Evolutionary conservation across 2,797 vertebrate genomes (phyloP).

Genomic region (Sorex maritimensis): DNA sequence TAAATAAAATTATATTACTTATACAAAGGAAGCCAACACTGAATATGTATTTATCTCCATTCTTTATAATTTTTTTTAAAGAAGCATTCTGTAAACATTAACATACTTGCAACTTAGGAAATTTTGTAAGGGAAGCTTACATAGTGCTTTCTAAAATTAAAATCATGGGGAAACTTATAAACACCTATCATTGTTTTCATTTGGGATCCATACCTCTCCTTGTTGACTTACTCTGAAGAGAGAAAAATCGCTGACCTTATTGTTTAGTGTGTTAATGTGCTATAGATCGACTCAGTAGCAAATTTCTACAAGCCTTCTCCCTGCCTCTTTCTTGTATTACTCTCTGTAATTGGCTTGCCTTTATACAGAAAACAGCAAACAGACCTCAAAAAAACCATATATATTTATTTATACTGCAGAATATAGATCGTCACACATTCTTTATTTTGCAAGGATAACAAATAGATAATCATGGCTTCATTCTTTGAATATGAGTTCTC

Average conservation of each 20-base stretch:
- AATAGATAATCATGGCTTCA: conserved; percentile 48
- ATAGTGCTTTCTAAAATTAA: conserved; percentile 20
- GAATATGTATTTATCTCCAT: background rate
- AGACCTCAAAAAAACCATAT: background rate
- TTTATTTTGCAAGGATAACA: conserved; percentile 35
- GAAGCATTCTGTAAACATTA: background rate
- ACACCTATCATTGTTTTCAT: background rate
- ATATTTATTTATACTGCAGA: conserved; percentile 27
- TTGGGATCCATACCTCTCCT: background rate
- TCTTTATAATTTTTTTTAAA: conserved; percentile 19
- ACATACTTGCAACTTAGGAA: conserved; percentile 15
- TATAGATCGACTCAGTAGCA: background rate
- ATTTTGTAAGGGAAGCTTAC: background rate
- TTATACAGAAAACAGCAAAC: background rate
- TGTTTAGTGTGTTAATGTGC: background rate
- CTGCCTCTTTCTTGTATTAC: background rate
- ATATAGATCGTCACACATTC: conserved; percentile 45
- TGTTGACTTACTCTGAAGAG: background rate
- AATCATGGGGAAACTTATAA: background rate
- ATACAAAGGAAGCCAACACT: background rate
- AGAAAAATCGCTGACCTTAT: background rate
- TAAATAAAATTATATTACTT: background rate
- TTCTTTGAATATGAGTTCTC: conserved; percentile 60
- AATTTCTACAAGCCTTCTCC: conserved; percentile 1
- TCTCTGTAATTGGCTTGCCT: conserved; percentile 5